Base-by-base conservation (phyloP, 2,113 vertebrate genomes). In the Vulpes ferrilata region DNA sequence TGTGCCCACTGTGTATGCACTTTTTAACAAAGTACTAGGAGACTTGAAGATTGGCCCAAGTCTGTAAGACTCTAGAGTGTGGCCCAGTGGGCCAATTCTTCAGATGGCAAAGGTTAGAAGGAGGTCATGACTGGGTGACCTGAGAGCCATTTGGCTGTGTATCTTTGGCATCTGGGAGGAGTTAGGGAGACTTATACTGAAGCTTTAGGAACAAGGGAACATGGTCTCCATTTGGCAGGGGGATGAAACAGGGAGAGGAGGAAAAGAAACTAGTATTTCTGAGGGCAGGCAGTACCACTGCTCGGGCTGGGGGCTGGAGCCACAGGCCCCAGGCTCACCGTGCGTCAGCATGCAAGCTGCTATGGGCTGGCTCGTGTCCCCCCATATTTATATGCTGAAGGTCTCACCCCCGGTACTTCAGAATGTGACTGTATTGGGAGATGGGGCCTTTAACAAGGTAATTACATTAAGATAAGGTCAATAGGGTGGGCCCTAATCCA, bases 141-240 rank as follows among this genome's bases (percentile, higher is more conserved):
- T 38, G 11, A 69, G 62, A 80, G 30, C 38, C 59, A 51, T 78
- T 96, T 65, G 20, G 9, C n/a, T 96, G 12, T 88, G 27, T 57
- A 43, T 91, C 30, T 93, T 88, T 89, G 78, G 51, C 35, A 86
- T 20, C 92, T 96, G 55, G 23, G n/a, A 88, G 51, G 35, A 79
- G 19, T 48, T 7, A 90, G 10, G 55, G 62, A 51, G 64, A 11
- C 69, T 55, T 27, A 19, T 38, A 71, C 43, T 0, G 76, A 88
- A 51, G 19, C 23, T 89, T 95, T 73, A 73, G 30, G 64, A 60
- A 65, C 60, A 71, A 69, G 81, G 48, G 11, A 82, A 38, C 3
- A 59, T 59, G 20, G 59, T 80, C 15, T 84, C 27, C 25, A 11
- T 81, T 91, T 67, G 59, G 17, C 23, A 65, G 16, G 12, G 1